phyloP scores from a whole-genome alignment of 2,797 vertebrate species.

The Mastacembelus armatus region DNA sequence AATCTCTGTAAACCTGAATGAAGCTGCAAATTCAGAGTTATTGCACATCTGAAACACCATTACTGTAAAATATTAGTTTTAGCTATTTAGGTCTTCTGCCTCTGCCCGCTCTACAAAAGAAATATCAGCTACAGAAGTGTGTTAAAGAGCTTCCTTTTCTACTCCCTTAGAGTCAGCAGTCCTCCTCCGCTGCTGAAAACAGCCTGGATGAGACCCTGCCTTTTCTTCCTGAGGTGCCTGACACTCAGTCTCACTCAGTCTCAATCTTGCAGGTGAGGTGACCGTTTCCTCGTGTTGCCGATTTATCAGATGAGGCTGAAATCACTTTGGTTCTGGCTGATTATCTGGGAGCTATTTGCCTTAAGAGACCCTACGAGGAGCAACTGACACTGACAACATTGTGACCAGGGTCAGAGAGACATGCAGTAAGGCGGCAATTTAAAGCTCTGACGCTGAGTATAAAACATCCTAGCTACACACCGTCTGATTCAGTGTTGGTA shows the following conservation, averaged over 20 bases:
- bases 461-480: not conserved
- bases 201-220: not conserved
- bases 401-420: not conserved
- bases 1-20: too few relatives aligned
- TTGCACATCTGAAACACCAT: too few relatives aligned
- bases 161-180: not conserved
- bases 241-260: not conserved
- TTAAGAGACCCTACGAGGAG: not conserved
- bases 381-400: not conserved
- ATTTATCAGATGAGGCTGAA: not conserved
- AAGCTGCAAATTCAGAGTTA: too few relatives aligned
- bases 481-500: not conserved
- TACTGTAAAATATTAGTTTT: too few relatives aligned
- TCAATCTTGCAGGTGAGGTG: not conserved
- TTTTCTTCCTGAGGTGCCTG: not conserved
- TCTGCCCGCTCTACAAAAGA: too few relatives aligned
- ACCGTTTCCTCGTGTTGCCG: not conserved
- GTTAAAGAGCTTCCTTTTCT: not conserved
- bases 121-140: too few relatives aligned
- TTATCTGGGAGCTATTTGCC: constrained; percentile 9
- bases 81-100: too few relatives aligned
- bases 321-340: not conserved
- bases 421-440: not conserved
- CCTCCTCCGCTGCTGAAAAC: not conserved
- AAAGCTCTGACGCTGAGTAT: not conserved